Evolutionary conservation across 2,113 vertebrate genomes (phyloP).

Genomic region (Gopherus evgoodei): DNA sequence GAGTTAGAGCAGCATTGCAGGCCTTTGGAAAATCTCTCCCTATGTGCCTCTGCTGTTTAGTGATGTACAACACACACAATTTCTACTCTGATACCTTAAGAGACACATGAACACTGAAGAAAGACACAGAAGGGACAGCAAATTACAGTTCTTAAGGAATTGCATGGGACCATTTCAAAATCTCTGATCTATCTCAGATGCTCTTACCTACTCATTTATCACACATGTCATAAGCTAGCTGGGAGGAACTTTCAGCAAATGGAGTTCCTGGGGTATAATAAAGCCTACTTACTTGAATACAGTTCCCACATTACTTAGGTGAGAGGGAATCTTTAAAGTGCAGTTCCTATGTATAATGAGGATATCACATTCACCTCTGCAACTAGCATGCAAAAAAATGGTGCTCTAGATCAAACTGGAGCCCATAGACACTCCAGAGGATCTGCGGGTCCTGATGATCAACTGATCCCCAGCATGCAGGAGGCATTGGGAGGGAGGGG

Average conservation of each 20-base stretch:
- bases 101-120: background rate
- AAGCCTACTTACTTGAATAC: background rate
- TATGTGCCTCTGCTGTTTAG: background rate
- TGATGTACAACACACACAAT: background rate
- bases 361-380: background rate
- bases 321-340: background rate
- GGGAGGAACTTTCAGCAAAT: background rate
- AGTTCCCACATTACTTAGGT: background rate
- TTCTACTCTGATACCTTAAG: background rate
- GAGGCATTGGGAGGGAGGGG: too few species aligned
- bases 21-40: background rate
- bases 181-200: background rate
- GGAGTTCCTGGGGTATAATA: background rate
- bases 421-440: too few species aligned
- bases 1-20: background rate
- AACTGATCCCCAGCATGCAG: background rate
- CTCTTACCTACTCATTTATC: constrained; percentile 33
- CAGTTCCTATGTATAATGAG: background rate
- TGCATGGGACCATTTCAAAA: background rate
- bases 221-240: constrained; percentile 4
- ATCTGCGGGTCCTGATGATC: too few species aligned
- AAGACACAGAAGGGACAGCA: background rate
- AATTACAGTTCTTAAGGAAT: constrained; percentile 14
- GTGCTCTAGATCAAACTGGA: background rate
- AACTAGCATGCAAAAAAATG: background rate